Percentiles rank a stretch among this genome's conserved stretches.
Conservation (phyloP, 2,797 vertebrate genomes). For the Prionace glauca region DNA sequence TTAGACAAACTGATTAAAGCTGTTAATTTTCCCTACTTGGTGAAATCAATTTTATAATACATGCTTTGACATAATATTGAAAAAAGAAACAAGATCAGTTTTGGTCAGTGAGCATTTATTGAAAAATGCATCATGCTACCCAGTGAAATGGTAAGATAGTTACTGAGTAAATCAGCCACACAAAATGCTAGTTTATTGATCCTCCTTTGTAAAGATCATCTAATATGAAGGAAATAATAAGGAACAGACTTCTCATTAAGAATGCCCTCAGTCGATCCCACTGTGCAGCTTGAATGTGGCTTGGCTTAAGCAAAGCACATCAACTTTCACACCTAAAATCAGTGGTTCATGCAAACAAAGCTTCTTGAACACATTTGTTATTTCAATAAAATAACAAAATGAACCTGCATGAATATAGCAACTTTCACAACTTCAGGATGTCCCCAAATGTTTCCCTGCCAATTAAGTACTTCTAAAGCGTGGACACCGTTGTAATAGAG, state of each 20-base stretch:
- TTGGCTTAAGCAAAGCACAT: not conserved
- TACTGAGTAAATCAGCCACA: not conserved
- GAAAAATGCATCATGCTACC: not conserved
- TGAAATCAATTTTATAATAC: not conserved
- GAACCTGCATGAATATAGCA: not conserved
- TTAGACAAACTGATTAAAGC: not conserved
- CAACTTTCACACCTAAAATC: not conserved
- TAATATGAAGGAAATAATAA: not conserved
- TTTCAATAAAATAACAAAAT: not conserved
- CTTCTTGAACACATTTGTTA: not conserved
- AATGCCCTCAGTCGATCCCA: not conserved
- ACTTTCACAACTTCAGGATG: not conserved
- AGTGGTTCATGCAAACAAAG: not conserved
- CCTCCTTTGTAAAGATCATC: constrained; percentile 3
- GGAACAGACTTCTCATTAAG: not conserved
- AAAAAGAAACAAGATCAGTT: not conserved
- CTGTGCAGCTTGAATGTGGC: not conserved
- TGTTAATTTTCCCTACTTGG: not conserved
- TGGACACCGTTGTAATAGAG: too few species aligned
- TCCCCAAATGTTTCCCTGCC: not conserved
- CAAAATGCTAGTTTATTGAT: not conserved
- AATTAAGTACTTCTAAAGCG: not conserved
- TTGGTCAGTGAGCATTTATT: constrained; percentile 12
- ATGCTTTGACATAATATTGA: not conserved
- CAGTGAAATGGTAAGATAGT: not conserved